Percentiles rank a stretch among this genome's conserved stretches.
phyloP scores from a whole-genome alignment of 1,140 invertebrate genomes.

The Orchesella cincta region DNA sequence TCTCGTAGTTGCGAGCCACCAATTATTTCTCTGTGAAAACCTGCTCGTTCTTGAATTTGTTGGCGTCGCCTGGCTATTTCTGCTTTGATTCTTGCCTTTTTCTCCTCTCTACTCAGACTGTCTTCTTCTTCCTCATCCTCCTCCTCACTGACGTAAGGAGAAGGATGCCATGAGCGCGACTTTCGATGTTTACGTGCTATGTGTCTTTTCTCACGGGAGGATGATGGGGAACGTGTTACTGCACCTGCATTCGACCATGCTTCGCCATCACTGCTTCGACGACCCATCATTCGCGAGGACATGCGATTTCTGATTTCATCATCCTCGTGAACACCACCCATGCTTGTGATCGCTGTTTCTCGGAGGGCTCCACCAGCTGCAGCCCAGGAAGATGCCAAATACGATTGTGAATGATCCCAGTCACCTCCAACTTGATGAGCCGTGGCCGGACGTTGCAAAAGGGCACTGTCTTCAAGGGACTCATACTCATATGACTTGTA shows the following conservation, averaged over 20 bases:
- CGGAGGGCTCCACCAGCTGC: constrained; percentile 55
- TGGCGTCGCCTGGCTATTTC: constrained; percentile 66
- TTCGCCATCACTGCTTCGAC: constrained; percentile 57
- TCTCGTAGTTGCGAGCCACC: constrained; percentile 60
- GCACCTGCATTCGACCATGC: constrained; percentile 50
- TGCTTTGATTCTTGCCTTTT: constrained; percentile 65
- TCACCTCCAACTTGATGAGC: constrained; percentile 47
- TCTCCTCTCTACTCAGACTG: constrained; percentile 61
- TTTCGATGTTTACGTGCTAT: constrained; percentile 56
- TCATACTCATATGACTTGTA: constrained; percentile 61
- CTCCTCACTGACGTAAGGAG: constrained; percentile 61
- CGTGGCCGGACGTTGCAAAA: constrained; percentile 31
- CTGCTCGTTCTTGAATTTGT: constrained; percentile 66
- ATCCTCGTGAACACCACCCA: constrained; percentile 52
- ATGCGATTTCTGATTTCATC: constrained; percentile 44
- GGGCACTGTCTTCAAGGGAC: constrained; percentile 57
- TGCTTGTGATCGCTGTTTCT: constrained; percentile 59
- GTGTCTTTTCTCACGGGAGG: constrained; percentile 44
- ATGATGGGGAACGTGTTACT: constrained; percentile 30
- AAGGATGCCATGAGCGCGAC: constrained; percentile 65
- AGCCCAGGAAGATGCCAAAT: constrained; percentile 55
- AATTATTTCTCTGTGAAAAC: constrained; percentile 63
- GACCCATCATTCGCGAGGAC: constrained; percentile 52
- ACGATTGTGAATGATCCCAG: constrained; percentile 57
- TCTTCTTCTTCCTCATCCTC: constrained; percentile 60